Evolutionary conservation across 1,140 invertebrate species (phyloP), one percentile per base, ranked within the genome.

Genomic region (Colletes latitarsis): DNA sequence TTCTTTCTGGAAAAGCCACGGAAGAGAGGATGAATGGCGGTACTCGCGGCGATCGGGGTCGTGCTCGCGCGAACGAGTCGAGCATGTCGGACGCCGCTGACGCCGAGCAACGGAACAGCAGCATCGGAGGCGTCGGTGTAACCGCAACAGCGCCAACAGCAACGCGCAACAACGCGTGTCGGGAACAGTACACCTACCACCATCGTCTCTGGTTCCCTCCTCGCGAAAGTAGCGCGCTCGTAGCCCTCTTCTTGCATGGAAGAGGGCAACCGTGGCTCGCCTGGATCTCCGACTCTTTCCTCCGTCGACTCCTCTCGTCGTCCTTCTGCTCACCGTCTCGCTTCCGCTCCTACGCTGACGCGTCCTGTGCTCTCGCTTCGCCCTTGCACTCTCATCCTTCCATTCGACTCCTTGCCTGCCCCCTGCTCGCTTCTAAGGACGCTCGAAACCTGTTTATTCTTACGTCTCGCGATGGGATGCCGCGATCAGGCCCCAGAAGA

Each of bases 391-490:
- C 70, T 77, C 75, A 66, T 64, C 60, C 71, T 75, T 46, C 72
- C 66, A 60, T 60, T 60, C 81, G 70, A 30, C 15, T n/a, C 55
- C 81, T 53, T 57, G 74, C 53, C 63, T 62, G 57, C 73, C 81
- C 81, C 49, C 15, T 53, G 14, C 60, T 52, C 79, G 81, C 84
- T 87, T 88, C 77, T 88, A 88, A 88, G 88, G 81, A 87, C 83
- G 88, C 85, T 71, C 81, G 53, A 88, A 89, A 89, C 88, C 88
- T 89, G 88, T 89, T 89, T 88, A 87, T 85, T 69, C 88, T 83
- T 85, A 82, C 86, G 82, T 88, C 83, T 88, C 81, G 88, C 84
- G 75, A 89, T 88, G 87, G 80, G 87, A 84, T 87, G 88, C 88
- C 77, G 85, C 82, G 87, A 85, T 87, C 60, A 70, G 63, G 30